These are phyloP conservation scores for Silurus lanzhouensis DNA, from an alignment of 2,797 vertebrate genomes.

Conservation along the genomic window DNA sequence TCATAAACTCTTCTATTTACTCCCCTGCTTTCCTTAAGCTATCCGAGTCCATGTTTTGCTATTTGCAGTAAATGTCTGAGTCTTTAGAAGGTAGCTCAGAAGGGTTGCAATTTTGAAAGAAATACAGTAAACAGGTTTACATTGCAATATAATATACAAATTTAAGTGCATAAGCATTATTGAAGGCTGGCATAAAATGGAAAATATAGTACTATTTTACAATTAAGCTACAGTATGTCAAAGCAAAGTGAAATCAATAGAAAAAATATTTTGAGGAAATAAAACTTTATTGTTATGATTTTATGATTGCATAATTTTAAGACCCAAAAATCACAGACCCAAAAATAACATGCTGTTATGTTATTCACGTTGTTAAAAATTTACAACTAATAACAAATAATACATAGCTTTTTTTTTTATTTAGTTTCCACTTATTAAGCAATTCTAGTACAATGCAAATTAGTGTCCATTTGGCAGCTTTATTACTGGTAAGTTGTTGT, in stretches of 20 bases:
- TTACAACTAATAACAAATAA: neutral
- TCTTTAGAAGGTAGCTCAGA: neutral
- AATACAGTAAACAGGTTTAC: neutral
- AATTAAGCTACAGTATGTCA: neutral
- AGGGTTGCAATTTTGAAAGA: neutral
- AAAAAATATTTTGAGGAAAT: neutral
- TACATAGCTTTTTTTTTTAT: neutral
- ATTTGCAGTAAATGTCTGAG: slow-evolving; percentile 6
- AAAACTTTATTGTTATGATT: no score
- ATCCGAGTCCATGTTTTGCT: slow-evolving; percentile 18
- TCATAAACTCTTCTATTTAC: slow-evolving; percentile 50
- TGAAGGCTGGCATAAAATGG: neutral
- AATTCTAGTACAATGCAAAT: neutral
- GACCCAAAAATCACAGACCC: no score
- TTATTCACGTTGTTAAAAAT: no score
- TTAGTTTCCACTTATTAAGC: neutral
- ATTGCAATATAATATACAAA: neutral
- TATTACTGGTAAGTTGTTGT: neutral
- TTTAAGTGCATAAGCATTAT: neutral
- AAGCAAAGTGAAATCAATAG: neutral
- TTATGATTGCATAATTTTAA: no score
- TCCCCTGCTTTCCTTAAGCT: slow-evolving; percentile 41
- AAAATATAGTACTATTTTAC: neutral
- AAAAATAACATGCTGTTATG: no score
- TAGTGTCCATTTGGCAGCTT: neutral